Conservation (phyloP, 2,888 invertebrate genomes). For the Synanthedon tipuliformis region DNA sequence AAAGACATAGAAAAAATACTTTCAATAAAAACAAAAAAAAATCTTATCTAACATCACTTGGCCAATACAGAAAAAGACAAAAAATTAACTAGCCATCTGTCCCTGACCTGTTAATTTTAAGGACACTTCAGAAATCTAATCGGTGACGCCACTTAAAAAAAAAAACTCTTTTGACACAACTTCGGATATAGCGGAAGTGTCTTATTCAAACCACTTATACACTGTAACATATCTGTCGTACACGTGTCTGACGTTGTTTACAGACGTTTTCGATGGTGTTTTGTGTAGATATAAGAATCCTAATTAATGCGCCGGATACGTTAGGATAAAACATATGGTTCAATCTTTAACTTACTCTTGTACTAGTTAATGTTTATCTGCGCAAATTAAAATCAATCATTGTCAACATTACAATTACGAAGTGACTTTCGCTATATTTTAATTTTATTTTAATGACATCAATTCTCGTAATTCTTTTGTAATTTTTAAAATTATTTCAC, state of each 20-base stretch:
- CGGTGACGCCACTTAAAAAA: background rate
- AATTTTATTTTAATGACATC: too few species aligned
- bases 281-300: conserved; percentile 8
- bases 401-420: too few species aligned
- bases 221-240: conserved; percentile 30
- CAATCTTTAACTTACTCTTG: too few species aligned
- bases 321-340: too few species aligned
- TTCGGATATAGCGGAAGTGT: conserved; percentile 36
- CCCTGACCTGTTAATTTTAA: background rate
- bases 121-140: background rate
- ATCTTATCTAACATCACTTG: conserved; percentile 10
- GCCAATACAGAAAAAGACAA: conserved; percentile 1
- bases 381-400: too few species aligned
- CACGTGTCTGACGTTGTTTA: conserved; percentile 52
- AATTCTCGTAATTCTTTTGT: too few species aligned
- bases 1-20: too few species aligned
- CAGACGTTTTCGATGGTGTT: conserved; percentile 20
- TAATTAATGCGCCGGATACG: background rate
- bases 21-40: conserved; percentile 4
- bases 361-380: too few species aligned
- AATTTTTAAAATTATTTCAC: too few species aligned
- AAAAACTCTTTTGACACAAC: background rate
- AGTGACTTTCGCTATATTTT: too few species aligned
- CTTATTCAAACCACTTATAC: conserved; percentile 38
- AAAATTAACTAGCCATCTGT: background rate